Conservation (phyloP, 2,113 vertebrate genomes). For the Ardeotis arabs region DNA sequence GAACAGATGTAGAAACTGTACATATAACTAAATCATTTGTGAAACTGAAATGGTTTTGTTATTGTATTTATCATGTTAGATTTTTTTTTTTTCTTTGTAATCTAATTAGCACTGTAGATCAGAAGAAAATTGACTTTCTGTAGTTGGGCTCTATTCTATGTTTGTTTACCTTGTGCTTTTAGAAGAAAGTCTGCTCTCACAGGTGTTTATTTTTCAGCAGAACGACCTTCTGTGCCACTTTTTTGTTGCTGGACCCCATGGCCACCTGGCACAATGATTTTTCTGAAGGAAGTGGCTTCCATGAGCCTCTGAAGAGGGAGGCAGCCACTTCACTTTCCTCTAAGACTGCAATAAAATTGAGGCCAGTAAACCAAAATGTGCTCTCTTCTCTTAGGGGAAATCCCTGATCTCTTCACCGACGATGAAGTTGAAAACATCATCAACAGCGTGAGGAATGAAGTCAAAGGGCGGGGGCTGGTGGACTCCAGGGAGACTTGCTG, state of each 20-base stretch:
- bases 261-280: neutral
- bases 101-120: neutral
- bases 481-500: constrained; percentile 92
- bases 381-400: constrained; percentile 82
- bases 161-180: neutral
- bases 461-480: constrained; percentile 82
- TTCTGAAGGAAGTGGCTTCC: neutral
- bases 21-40: neutral
- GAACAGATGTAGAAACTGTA: neutral
- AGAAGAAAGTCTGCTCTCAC: neutral
- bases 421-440: constrained; percentile 92
- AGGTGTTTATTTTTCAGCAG: neutral
- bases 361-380: neutral
- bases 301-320: neutral
- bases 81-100: neutral
- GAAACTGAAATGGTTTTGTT: neutral
- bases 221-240: neutral
- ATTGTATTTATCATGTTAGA: fast-evolving
- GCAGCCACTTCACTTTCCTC: neutral
- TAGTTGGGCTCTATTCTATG: neutral
- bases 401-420: constrained; percentile 91
- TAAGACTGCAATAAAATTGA: neutral
- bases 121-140: neutral
- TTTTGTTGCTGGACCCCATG: neutral
- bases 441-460: constrained; percentile 84